Percentiles rank a stretch among this genome's conserved stretches.
Conservation (phyloP, 2,888 invertebrate genomes). For the Acronicta leporina region DNA sequence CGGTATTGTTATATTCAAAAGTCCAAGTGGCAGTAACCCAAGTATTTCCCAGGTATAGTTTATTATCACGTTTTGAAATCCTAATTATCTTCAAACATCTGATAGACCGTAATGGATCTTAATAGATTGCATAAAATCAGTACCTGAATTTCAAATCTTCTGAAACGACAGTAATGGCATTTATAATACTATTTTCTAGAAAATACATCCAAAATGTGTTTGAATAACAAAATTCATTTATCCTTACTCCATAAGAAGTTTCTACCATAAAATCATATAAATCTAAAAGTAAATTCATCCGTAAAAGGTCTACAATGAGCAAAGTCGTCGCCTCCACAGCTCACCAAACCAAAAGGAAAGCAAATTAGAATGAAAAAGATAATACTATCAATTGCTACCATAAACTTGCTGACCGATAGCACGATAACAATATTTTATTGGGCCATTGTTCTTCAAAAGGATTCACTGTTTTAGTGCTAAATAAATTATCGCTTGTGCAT, state of each 20-base stretch:
- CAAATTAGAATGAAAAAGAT: conserved; percentile 51
- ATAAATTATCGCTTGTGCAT: conserved; percentile 50
- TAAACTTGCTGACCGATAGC: conserved; percentile 53
- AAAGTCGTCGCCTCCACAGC: conserved; percentile 27
- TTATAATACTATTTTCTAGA: no score
- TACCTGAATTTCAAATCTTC: no score
- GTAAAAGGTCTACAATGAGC: conserved; percentile 40
- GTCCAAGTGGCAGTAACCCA: no score
- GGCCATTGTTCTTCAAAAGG: conserved; percentile 58
- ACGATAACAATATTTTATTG: conserved; percentile 58
- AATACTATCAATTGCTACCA: conserved; percentile 51
- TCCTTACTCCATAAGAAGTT: no score
- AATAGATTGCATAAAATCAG: no score
- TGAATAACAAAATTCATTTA: background rate
- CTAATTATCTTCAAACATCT: no score
- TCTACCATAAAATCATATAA: background rate
- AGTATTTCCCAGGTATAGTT: no score
- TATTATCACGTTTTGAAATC: no score
- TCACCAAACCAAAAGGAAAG: conserved; percentile 43
- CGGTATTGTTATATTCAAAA: no score
- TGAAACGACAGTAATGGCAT: no score
- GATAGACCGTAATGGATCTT: no score
- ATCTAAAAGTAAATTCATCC: conserved; percentile 3
- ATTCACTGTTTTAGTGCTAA: conserved; percentile 46
- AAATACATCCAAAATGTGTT: conserved; percentile 1